Evolutionary conservation across 1,140 invertebrate species (phyloP).

Genomic region (Drosophila kurseongensis): DNA sequence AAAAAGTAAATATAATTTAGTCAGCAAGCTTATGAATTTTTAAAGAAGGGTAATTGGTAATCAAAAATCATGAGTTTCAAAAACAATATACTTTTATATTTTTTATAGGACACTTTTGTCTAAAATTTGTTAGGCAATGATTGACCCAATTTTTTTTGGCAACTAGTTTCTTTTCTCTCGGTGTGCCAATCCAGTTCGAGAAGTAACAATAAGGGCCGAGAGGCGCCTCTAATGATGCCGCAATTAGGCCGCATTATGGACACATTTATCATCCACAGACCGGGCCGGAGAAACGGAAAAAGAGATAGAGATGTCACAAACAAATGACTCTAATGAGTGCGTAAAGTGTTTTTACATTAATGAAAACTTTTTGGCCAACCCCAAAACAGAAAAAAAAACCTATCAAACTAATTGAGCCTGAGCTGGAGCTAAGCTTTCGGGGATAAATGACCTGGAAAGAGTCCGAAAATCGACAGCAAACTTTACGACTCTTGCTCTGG

Average conservation of each 20-base stretch:
- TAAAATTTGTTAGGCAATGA: too few relatives aligned
- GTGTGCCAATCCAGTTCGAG: slow-evolving; percentile 36
- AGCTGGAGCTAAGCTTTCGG: slow-evolving; percentile 28
- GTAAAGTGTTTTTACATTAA: slow-evolving; percentile 54
- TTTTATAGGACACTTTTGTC: too few relatives aligned
- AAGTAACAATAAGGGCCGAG: slow-evolving; percentile 42
- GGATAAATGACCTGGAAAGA: slow-evolving; percentile 50
- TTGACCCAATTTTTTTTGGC: too few relatives aligned
- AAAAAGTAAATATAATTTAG: too few relatives aligned
- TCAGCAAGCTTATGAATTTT: too few relatives aligned
- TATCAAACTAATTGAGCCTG: slow-evolving; percentile 41
- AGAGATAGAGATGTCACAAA: slow-evolving; percentile 45
- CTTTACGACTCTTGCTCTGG: slow-evolving; percentile 39
- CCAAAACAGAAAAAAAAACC: slow-evolving; percentile 5
- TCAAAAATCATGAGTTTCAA: too few relatives aligned
- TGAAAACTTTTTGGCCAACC: slow-evolving; percentile 38
- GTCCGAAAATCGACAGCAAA: slow-evolving; percentile 27
- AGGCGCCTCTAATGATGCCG: slow-evolving; percentile 61
- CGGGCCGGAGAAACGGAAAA: slow-evolving; percentile 1
- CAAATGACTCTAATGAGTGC: slow-evolving; percentile 51
- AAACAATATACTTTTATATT: too few relatives aligned
- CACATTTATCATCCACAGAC: slow-evolving; percentile 63
- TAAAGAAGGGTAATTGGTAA: too few relatives aligned
- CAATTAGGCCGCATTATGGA: slow-evolving; percentile 76
- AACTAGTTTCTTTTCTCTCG: not conserved